phyloP scores from a whole-genome alignment of 2,113 vertebrate species.

The Sander vitreus region DNA sequence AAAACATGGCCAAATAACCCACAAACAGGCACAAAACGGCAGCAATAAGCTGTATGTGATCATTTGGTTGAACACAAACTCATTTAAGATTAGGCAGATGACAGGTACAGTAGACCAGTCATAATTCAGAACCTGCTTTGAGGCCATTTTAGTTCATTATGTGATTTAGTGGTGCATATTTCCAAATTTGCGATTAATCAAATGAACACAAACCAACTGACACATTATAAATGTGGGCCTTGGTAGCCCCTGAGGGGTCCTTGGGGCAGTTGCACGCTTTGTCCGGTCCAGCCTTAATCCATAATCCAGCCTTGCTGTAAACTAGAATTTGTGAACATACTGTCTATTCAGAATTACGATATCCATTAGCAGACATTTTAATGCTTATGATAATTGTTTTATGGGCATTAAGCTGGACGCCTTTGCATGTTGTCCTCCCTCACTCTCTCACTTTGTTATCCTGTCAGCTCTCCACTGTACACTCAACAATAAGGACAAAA shows the following conservation, averaged over 20 bases:
- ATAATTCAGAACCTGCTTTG: background rate
- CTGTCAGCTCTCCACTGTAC: background rate
- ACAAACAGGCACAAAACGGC: background rate
- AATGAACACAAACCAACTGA: background rate
- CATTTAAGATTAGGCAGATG: background rate
- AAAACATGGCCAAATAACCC: background rate
- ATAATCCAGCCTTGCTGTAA: background rate
- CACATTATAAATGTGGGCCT: background rate
- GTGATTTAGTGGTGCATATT: background rate
- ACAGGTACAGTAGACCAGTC: background rate
- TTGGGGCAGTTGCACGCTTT: background rate
- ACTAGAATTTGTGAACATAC: background rate
- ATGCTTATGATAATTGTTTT: background rate
- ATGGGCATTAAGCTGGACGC: background rate
- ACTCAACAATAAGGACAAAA: background rate
- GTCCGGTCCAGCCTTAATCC: too few species aligned
- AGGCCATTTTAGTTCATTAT: background rate
- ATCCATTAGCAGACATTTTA: background rate
- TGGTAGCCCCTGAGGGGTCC: background rate
- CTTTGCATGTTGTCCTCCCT: background rate
- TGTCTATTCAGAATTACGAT: background rate
- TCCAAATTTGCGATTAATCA: background rate
- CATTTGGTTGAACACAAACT: background rate
- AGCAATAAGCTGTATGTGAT: background rate
- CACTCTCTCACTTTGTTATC: background rate